Evolutionary conservation across 2,113 vertebrate genomes (phyloP).

Genomic region (Cavia porcellus): DNA sequence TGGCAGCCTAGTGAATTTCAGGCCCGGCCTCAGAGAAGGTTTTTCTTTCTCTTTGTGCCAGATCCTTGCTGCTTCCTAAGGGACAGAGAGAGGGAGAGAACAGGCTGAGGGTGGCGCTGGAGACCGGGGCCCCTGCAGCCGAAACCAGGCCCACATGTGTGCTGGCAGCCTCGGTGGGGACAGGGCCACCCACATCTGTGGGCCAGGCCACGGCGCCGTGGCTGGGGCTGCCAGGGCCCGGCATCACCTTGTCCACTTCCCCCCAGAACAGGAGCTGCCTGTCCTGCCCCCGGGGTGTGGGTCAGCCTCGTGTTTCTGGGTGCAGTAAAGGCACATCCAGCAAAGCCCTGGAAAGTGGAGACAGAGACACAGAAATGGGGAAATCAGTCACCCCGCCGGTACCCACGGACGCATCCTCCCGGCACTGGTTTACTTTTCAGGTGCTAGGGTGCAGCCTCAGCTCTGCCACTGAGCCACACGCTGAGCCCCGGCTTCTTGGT

Average conservation of each 20-base stretch:
- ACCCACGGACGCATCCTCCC: conserved; percentile 1
- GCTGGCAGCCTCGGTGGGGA: rapidly evolving
- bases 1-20: not conserved
- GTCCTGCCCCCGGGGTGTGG: not conserved
- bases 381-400: not conserved
- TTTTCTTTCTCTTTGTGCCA: not conserved
- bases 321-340: not conserved
- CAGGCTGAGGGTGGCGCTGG: rapidly evolving
- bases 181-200: not conserved
- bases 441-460: not conserved
- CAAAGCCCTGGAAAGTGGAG: conserved; percentile 7
- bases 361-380: not conserved
- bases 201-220: not conserved
- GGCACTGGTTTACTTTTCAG: not conserved
- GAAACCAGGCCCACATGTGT: conserved; percentile 14
- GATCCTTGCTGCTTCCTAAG: not conserved
- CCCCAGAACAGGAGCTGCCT: not conserved
- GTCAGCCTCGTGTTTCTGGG: not conserved
- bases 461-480: not conserved
- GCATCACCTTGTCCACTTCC: not conserved
- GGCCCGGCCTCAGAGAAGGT: not conserved
- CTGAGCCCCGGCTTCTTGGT: not conserved
- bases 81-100: not conserved
- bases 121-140: not conserved
- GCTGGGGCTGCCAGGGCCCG: not conserved